Base-by-base conservation (phyloP, 2,888 invertebrate genomes). In the Chrysina gloriosa region DNA sequence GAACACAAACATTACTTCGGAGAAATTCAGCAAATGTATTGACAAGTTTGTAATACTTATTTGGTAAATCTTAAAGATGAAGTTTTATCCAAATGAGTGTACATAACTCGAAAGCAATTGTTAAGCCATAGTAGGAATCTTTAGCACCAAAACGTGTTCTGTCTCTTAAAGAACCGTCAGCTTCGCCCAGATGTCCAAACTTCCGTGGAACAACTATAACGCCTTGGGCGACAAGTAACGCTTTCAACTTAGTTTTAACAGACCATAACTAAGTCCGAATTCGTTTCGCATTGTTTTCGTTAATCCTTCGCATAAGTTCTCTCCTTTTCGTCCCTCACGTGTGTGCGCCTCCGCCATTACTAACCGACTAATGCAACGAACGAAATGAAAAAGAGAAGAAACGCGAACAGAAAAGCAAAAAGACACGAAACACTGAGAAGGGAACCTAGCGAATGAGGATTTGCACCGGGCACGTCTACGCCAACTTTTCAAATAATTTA, bases 401-500 rank as follows among this genome's bases (percentile, higher is more conserved):
- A 23, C 11, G 4, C 7, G 16, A 27, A 7, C 14, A 9, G 4
- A 56, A 56, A 56, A 11, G 31, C 23, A 39, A 25, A 58, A 25
- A 31, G 14, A 58, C 23, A 11, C 58, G 23, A 39, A 58, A 58
- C 25, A 39, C 14, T 14, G 23, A 36, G 58, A 25, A 25, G 23
- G 11, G 58, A 58, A 58, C 14, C n/a, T 39, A 11, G 16, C 9
- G 39, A 31, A 23, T 9, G 25, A 39, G 58, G 58, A 58, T 58
- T 58, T 58, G 58, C 58, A 39, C 58, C 39, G 42, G 39, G 25
- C 58, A 58, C 58, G 58, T 58, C 39, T 14, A 58, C 34, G 23
- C 34, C 25, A 58, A 66, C 56, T 66, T 66, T 66, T 47, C 66
- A 66, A 66, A 58, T 66, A 66, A 66, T 66, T 66, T 54, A 45